Evolutionary conservation across 2,797 vertebrate species (phyloP).

Genomic region (Eleutherodactylus coqui): DNA sequence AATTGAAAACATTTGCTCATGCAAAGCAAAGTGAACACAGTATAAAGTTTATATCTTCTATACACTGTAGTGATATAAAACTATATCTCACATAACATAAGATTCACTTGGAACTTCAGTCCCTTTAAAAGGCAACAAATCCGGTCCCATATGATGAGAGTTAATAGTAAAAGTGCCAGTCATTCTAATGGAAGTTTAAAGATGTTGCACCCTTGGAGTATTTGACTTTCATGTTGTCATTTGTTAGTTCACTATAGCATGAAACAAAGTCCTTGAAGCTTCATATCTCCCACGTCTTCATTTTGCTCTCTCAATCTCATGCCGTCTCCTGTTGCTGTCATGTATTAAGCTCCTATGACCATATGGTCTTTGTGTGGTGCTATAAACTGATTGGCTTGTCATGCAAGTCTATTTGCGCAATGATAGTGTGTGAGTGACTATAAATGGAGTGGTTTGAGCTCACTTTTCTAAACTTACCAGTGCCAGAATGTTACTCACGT

Average conservation of each 20-base stretch:
- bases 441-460: constrained; percentile 9
- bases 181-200: background rate
- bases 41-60: too few species aligned
- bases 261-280: background rate
- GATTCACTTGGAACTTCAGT: background rate
- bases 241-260: background rate
- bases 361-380: constrained; percentile 9
- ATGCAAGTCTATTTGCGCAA: background rate
- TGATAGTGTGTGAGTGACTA: background rate
- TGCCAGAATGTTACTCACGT: constrained; percentile 19
- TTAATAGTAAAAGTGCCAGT: background rate
- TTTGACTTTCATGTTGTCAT: background rate
- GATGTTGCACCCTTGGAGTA: background rate
- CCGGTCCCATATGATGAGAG: background rate
- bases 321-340: constrained; percentile 13
- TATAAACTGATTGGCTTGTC: background rate
- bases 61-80: background rate
- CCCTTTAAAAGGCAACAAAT: background rate
- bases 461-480: background rate
- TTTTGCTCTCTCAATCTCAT: background rate
- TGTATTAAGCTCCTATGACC: constrained; percentile 1
- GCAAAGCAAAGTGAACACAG: background rate
- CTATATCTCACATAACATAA: background rate
- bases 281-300: constrained; percentile 14
- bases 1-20: background rate